These are phyloP conservation scores for Sebastes nivosus DNA, from an alignment of 2,797 vertebrate species.

Conservation along the genomic window DNA sequence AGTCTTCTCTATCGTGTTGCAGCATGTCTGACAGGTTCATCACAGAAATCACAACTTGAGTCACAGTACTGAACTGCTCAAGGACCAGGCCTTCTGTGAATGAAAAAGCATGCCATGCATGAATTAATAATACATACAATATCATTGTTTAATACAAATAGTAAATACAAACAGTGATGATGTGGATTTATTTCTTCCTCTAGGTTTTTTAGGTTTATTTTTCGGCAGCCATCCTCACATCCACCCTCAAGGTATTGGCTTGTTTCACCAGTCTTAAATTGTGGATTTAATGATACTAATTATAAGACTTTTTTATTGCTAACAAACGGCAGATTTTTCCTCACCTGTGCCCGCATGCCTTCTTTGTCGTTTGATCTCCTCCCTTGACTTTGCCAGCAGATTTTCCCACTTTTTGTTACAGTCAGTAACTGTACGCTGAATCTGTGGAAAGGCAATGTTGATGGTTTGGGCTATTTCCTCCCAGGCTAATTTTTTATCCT, in stretches of 20 bases:
- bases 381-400: constrained; percentile 64
- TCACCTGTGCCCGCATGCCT: constrained; percentile 49
- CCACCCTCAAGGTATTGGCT: neutral
- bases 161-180: neutral
- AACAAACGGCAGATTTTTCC: neutral
- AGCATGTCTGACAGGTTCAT: constrained; percentile 60
- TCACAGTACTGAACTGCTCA: constrained; percentile 60
- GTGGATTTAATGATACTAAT: constrained; percentile 10
- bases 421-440: constrained; percentile 61
- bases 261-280: neutral
- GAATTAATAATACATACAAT: neutral
- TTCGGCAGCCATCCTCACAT: neutral
- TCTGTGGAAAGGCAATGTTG: constrained; percentile 64
- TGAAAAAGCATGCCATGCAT: neutral
- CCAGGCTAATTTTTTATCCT: constrained; percentile 68
- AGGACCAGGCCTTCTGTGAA: constrained; percentile 49
- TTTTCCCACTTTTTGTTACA: constrained; percentile 77
- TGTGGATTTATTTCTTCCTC: neutral
- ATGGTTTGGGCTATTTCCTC: constrained; percentile 60
- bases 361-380: constrained; percentile 67
- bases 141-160: too few species aligned
- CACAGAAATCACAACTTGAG: constrained; percentile 69
- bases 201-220: neutral
- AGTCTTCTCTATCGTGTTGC: constrained; percentile 31
- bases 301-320: neutral